These are phyloP conservation scores for Mola mola DNA, from an alignment of 2,113 vertebrate genomes.

Conservation along the genomic window DNA sequence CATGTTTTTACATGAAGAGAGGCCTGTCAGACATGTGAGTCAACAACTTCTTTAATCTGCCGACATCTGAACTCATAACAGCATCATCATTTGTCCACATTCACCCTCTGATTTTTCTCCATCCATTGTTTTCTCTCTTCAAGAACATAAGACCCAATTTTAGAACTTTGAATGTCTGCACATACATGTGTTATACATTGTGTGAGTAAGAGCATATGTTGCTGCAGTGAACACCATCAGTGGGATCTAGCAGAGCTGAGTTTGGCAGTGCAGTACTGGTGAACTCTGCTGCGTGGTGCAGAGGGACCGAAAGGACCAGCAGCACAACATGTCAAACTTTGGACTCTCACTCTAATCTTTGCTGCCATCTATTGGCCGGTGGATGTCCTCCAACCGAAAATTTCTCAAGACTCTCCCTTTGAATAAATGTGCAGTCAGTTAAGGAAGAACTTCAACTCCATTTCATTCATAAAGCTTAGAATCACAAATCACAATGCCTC, in stretches of 20 bases:
- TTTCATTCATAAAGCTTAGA: not conserved
- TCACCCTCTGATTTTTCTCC: slow-evolving; percentile 1
- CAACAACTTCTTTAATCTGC: slow-evolving; percentile 27
- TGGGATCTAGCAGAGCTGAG: not conserved
- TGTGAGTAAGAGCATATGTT: too few species aligned
- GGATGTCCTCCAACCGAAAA: not conserved
- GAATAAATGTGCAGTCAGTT: not conserved
- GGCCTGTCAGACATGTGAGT: slow-evolving; percentile 82
- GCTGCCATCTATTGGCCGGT: slow-evolving; percentile 78
- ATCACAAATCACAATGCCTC: not conserved
- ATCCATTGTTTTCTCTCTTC: too few species aligned
- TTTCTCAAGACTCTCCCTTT: not conserved
- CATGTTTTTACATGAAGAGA: slow-evolving; percentile 81
- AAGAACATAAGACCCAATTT: too few species aligned
- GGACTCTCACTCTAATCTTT: slow-evolving; percentile 47
- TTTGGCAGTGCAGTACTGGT: slow-evolving; percentile 35
- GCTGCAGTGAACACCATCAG: not conserved
- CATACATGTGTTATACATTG: too few species aligned
- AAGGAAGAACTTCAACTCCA: not conserved
- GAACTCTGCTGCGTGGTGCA: slow-evolving; percentile 69
- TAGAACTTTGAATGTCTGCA: not conserved
- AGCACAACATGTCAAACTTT: slow-evolving; percentile 45
- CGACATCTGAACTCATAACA: slow-evolving; percentile 8
- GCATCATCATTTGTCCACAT: not conserved
- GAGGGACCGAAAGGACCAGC: slow-evolving; percentile 83